phyloP scores from a whole-genome alignment of 1,140 invertebrate species.

The Neodiprion fabricii region DNA sequence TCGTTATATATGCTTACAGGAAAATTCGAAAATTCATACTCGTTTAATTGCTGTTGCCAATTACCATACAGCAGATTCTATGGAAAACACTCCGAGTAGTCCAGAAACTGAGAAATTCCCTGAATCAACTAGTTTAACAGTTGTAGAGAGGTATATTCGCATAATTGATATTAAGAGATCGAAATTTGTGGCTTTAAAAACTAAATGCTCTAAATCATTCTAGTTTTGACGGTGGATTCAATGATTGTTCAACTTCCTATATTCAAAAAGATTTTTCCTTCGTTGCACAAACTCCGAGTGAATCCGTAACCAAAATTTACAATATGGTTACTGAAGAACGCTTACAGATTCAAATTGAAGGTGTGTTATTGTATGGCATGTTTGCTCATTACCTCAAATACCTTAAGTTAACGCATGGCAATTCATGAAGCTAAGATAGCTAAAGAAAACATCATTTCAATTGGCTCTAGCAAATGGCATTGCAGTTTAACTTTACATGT shows the following conservation, averaged over 20 bases:
- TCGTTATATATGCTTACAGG: slow-evolving; percentile 29
- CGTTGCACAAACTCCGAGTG: slow-evolving; percentile 40
- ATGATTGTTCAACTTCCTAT: slow-evolving; percentile 24
- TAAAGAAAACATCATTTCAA: too few species aligned
- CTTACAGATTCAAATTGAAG: slow-evolving; percentile 66
- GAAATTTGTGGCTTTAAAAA: neutral
- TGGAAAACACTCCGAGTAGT: slow-evolving; percentile 43
- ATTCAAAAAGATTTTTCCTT: slow-evolving; percentile 1
- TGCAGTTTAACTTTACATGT: too few species aligned
- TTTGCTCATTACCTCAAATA: too few species aligned
- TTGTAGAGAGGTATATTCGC: neutral
- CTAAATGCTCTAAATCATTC: slow-evolving; percentile 17
- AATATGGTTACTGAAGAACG: slow-evolving; percentile 68
- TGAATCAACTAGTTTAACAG: neutral
- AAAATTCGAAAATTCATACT: slow-evolving; percentile 32
- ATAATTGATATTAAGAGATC: neutral
- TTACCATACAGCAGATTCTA: slow-evolving; percentile 42
- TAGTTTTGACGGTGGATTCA: slow-evolving; percentile 53
- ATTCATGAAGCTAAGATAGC: too few species aligned
- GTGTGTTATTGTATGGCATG: slow-evolving; percentile 31
- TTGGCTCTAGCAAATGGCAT: too few species aligned
- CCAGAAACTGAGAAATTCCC: slow-evolving; percentile 42
- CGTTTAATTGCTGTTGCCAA: slow-evolving; percentile 41
- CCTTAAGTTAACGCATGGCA: too few species aligned
- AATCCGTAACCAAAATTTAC: slow-evolving; percentile 64